These are phyloP conservation scores for Rotaria sp. DNA, from an alignment of 2,888 invertebrate species.

Conservation along the genomic window DNA sequence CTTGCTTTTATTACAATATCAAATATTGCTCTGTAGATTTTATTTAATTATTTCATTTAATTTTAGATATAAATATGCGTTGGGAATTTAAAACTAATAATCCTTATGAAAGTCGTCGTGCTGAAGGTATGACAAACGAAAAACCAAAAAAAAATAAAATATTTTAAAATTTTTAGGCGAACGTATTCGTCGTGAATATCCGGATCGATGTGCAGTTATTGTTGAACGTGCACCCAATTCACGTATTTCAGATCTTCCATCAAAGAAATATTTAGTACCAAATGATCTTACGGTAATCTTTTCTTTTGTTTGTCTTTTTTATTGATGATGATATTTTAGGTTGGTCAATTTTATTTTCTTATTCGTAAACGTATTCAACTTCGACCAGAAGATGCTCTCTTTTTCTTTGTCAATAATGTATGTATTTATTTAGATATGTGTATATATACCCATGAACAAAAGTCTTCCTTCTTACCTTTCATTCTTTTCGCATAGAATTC, in stretches of 20 bases:
- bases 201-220: conserved; percentile 85
- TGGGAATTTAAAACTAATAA: conserved; percentile 95
- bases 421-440: too few relatives aligned
- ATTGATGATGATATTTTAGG: not conserved
- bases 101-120: conserved; percentile 86
- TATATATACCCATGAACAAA: too few relatives aligned
- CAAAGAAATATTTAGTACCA: conserved; percentile 91
- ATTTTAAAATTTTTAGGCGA: conserved; percentile 53
- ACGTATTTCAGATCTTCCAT: conserved; percentile 84
- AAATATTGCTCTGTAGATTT: not conserved
- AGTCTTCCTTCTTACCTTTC: too few relatives aligned
- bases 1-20: conserved; percentile 10
- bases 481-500: too few relatives aligned
- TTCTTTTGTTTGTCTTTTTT: too few relatives aligned
- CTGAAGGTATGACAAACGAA: conserved; percentile 62
- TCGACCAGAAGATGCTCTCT: conserved; percentile 86
- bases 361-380: conserved; percentile 89
- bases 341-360: conserved; percentile 87
- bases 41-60: not conserved
- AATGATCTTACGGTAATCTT: conserved; percentile 72
- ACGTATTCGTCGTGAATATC: conserved; percentile 69
- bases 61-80: conserved; percentile 64
- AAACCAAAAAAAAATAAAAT: too few relatives aligned
- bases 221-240: conserved; percentile 94
- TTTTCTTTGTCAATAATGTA: conserved; percentile 93